Evolutionary conservation across 2,797 vertebrate species (phyloP).

Genomic region (Semotilus atromaculatus): DNA sequence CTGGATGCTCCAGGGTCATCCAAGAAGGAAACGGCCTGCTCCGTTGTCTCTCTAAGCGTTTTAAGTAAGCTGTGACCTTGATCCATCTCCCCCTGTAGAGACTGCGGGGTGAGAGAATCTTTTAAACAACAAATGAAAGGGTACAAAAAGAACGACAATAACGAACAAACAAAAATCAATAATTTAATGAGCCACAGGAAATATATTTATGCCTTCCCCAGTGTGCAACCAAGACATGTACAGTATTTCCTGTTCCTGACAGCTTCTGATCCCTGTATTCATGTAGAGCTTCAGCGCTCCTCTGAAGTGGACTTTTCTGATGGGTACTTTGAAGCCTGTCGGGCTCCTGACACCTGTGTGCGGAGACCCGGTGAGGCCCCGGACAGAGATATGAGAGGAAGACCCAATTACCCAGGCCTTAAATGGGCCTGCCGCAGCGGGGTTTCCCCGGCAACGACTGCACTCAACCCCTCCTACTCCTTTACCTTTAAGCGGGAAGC

Average conservation of each 20-base stretch:
- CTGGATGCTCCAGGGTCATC: conserved; percentile 81
- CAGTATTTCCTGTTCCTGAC: conserved; percentile 62
- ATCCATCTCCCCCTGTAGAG: conserved; percentile 87
- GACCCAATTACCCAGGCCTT: conserved; percentile 80
- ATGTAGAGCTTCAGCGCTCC: conserved; percentile 43
- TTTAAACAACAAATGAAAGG: conserved; percentile 15
- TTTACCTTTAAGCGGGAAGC: conserved; percentile 50
- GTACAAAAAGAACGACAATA: conserved; percentile 20
- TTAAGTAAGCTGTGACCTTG: conserved; percentile 90
- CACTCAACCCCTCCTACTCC: conserved; percentile 38
- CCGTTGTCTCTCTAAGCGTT: conserved; percentile 85
- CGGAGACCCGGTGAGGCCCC: conserved; percentile 59
- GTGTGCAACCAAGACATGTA: conserved; percentile 19
- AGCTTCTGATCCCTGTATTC: conserved; percentile 52
- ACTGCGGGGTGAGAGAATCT: conserved; percentile 59
- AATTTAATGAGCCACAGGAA: conserved; percentile 23
- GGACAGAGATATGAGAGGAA: conserved; percentile 77
- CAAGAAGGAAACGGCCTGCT: conserved; percentile 85
- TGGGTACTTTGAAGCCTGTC: conserved; percentile 75
- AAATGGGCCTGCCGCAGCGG: conserved; percentile 73
- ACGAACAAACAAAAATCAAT: conserved; percentile 35
- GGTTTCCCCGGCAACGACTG: conserved; percentile 77
- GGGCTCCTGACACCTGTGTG: conserved; percentile 70
- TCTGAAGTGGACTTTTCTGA: conserved; percentile 55
- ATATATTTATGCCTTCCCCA: conserved; percentile 13